Conservation (phyloP, 64 coral and sea anemone genomes). For the Pachyseris speciosa region DNA sequence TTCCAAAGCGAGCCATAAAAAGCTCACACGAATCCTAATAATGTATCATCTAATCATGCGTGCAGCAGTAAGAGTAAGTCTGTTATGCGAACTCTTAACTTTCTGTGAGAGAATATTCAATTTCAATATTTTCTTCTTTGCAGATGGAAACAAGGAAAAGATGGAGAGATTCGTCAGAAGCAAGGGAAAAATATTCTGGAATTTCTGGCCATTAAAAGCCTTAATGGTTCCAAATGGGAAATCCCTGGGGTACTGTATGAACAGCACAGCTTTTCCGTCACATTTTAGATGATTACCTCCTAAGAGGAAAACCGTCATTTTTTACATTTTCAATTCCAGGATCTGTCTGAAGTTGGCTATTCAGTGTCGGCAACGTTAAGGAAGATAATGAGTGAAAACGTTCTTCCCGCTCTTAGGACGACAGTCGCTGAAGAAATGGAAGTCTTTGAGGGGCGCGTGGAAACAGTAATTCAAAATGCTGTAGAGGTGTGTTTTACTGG, state of each 20-base stretch:
- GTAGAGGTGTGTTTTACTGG: not conserved
- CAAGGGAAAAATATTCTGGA: conserved; percentile 10
- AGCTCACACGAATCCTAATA: no score
- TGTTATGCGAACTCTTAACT: not conserved
- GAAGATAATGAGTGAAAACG: not conserved
- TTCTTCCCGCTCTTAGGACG: not conserved
- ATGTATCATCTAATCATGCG: no score
- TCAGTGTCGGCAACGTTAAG: not conserved
- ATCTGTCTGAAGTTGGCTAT: not conserved
- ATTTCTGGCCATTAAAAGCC: conserved; percentile 32
- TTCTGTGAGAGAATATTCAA: not conserved
- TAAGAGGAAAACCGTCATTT: not conserved
- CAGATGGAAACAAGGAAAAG: conserved; percentile 22
- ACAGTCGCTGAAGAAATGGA: not conserved
- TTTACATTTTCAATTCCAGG: not conserved
- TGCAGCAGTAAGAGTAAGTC: no score
- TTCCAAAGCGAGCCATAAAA: no score
- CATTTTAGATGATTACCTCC: not conserved
- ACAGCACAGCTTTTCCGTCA: not conserved
- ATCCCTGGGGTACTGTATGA: conserved; percentile 39
- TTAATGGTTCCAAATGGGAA: not conserved
- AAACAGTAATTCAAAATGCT: not conserved
- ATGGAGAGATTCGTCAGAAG: not conserved
- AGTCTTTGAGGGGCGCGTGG: not conserved
- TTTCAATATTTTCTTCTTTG: not conserved